Evolutionary conservation across 2,888 invertebrate genomes (phyloP), one percentile per base, ranked within the genome.

Genomic region (Deilephila elpenor): DNA sequence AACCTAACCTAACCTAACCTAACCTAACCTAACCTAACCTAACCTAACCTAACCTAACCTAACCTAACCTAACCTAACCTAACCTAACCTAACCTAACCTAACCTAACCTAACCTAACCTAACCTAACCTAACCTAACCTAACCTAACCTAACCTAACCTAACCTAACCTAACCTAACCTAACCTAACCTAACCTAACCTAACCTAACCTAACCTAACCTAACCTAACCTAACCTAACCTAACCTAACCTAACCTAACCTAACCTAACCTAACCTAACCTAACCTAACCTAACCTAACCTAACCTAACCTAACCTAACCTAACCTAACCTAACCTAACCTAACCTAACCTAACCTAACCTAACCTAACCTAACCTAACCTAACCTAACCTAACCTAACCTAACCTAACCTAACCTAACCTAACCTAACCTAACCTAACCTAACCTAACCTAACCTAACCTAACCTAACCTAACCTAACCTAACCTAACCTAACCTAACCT

Each of bases 161-260:
- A 73, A 37, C 37, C 37, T 37, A 37, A 37, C 37, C 37, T 37
- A 37, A 37, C 37, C 37, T 37, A 37, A 70, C 73, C 71, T 74
- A 74, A 74, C 74, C 74, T 74, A 74, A 74, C 72, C 72, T 74
- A 74, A 75, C 73, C 75, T 74, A 73, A 72, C 72, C 72, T 72
- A 74, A 74, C 75, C 73, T 74, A 74, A 74, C 74, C 74, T 74
- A 74, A 74, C 71, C 71, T 61, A 61, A 71, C 60, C 76, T 74
- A 73, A 76, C 74, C 76, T 73, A 74, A 74, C 74, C 76, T 73
- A 74, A 76, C 74, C 76, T 76, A 76, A 76, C 76, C 76, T 74
- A 74, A 74, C 76, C 76, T 74, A 76, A 76, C 76, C 74, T 76
- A 76, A 76, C 76, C 76, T 74, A 76, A 76, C 76, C 74, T 74